Evolutionary conservation across 2,113 vertebrate species (phyloP).

Genomic region (Carlito syrichta): DNA sequence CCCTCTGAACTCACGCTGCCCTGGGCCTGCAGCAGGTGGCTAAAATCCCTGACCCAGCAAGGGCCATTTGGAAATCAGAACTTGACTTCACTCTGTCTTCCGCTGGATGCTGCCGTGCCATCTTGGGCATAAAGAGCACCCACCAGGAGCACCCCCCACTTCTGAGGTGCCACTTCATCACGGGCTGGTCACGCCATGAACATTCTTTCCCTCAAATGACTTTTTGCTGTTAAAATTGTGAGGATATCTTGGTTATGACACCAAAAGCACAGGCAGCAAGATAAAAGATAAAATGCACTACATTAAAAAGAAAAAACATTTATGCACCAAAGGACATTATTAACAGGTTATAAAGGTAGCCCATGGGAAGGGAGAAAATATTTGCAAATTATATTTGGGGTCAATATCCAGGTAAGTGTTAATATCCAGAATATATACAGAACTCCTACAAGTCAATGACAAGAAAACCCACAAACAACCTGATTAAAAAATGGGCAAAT

Average conservation of each 20-base stretch:
- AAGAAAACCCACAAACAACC: not conserved
- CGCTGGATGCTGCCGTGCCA: too few species aligned
- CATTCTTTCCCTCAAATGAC: not conserved
- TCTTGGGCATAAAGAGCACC: not conserved
- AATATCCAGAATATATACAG: not conserved
- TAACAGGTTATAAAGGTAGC: not conserved
- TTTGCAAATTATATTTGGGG: not conserved
- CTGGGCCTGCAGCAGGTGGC: not conserved
- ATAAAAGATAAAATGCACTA: not conserved
- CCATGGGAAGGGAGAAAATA: not conserved
- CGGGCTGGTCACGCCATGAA: not conserved
- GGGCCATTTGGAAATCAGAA: not conserved
- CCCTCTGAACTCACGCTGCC: too few species aligned
- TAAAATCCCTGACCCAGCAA: not conserved
- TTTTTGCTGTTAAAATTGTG: not conserved
- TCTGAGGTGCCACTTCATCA: not conserved
- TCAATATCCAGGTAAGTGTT: not conserved
- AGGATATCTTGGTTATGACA: not conserved
- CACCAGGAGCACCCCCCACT: not conserved
- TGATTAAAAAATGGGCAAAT: not conserved
- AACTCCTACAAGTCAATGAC: not conserved
- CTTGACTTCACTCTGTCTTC: not conserved
- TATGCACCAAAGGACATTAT: not conserved
- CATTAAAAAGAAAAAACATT: not conserved
- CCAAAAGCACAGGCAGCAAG: not conserved